Base-by-base conservation (phyloP, 2,113 vertebrate species). In the Psephotus haematonotus region DNA sequence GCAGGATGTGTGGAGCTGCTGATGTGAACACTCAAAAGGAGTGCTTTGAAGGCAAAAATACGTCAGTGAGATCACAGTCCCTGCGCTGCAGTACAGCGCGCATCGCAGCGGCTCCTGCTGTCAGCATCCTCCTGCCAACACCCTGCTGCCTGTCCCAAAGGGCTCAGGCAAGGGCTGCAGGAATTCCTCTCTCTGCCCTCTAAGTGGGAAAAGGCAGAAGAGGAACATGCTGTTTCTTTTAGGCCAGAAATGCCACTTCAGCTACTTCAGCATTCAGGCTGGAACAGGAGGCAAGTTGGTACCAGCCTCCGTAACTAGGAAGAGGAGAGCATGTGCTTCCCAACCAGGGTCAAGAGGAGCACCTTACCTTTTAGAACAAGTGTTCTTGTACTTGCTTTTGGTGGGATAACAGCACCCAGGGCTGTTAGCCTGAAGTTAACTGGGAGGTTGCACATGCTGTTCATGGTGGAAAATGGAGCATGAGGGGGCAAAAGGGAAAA, bases 51-150 rank as follows among this genome's bases (percentile, higher is more conserved):
- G 22, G 37, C 16, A 57, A 60, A 81, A 57, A 6, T 10, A 7
- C 14, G 47, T 41, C 18, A 23, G 28, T 11, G 7, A 35, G 6
- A 17, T 46, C 57, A 11, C 9, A 37, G 53, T 8, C 7, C 55
- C 15, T 2, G 1, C n/a, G 50, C 25, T 25, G 28, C 4, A n/a
- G 50, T 7, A 31, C 43, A 78, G 3, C 6, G 8, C 8, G 25
- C 31, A 23, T 6, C 0, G 0, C 35, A 53, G 33, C 15, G 43
- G 52, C 70, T 75, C 39, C 65, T 76, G 47, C 62, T 13, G 1
- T 28, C 50, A 17, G 4, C 19, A 49, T 19, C 55, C 3, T 4
- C 43, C 74, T 46, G 2, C 59, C 77, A 20, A 15, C 28, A 41
- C n/a, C 3, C 1, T 10, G 2, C 24, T 16, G 50, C 33, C 4